phyloP scores from a whole-genome alignment of 1,140 invertebrate species.

The Aphelenchoides besseyi region DNA sequence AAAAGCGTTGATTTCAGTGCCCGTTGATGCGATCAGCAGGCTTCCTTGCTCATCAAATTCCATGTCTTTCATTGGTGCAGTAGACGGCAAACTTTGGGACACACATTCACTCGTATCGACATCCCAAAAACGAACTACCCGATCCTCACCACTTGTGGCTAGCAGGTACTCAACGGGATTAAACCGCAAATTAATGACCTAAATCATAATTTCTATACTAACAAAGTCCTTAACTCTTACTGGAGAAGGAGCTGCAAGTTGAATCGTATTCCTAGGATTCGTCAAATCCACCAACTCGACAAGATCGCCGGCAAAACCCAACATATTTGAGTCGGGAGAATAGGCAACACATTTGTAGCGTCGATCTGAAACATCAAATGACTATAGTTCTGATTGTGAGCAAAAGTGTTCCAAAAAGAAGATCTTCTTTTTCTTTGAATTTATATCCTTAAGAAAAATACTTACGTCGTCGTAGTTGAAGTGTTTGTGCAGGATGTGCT shows the following conservation, averaged over 20 bases:
- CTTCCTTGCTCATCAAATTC: conserved; percentile 33
- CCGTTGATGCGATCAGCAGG: conserved; percentile 21
- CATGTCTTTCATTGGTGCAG: conserved; percentile 19
- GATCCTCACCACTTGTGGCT: conserved; percentile 35
- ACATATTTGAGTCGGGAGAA: conserved; percentile 24
- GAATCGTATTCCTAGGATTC: conserved; percentile 9
- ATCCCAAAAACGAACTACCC: conserved; percentile 40
- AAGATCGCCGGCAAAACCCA: conserved; percentile 20
- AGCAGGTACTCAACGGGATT: conserved; percentile 39
- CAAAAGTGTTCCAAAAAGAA: background rate
- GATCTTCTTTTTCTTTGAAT: conserved; percentile 4
- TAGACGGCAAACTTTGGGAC: conserved; percentile 33
- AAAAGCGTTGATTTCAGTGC: conserved; percentile 24
- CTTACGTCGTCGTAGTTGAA: conserved; percentile 19
- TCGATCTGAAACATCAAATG: background rate
- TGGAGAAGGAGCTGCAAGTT: conserved; percentile 17
- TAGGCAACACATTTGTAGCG: conserved; percentile 11
- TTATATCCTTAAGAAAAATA: too few relatives aligned
- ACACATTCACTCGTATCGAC: conserved; percentile 42
- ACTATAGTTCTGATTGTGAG: background rate
- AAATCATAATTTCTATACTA: conserved; percentile 12
- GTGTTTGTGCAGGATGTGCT: conserved; percentile 26
- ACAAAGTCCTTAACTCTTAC: conserved; percentile 2
- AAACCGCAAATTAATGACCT: conserved; percentile 26
- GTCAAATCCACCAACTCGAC: conserved; percentile 15